Evolutionary conservation across 2,888 invertebrate genomes (phyloP), one percentile per base, ranked within the genome.

Genomic region (Oligia latruncula): DNA sequence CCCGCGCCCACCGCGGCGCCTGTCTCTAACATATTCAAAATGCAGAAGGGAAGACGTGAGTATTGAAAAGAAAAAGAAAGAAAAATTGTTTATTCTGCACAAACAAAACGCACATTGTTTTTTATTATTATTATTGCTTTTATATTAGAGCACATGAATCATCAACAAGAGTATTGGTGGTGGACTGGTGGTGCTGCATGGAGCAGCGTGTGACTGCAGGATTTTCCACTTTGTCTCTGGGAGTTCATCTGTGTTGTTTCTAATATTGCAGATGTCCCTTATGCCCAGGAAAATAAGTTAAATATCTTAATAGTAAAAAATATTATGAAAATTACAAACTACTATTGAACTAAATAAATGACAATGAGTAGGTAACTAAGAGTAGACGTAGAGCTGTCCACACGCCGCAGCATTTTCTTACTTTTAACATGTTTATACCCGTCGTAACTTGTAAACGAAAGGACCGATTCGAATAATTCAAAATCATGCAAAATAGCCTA

Each of bases 21-120:
- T 40, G 90, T 93, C 89, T 97, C 97, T 68, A 98, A 98, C 93
- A 98, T 98, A 95, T 98, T 98, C 94, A 98, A 98, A 95, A 97
- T 98, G 96, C 98, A 98, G 94, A 98, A 98, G 90, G 97, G 98
- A 88, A 97, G 98, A 95, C 98, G 98, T 98, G 95, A 98, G 98
- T 97, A 75, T 29, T 29, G 29, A 29, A 29, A 29, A 29, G 29
- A 29, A 29, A 29, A 29, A 29, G 29, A 29, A 29, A 29, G 29
- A 29, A 29, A 29, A 29, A 29, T 29, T 29, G 29, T 29, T 29
- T 29, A 29, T 29, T 29, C 29, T 29, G 29, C 29, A 29, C 29
- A 29, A 29, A 29, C 29, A 29, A 29, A 29, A 29, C 29, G 29
- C 29, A 29, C 29, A 29, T 29, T 1, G 29, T 29, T 29, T 1